Evolutionary conservation across 2,797 vertebrate species (phyloP), one percentile per base, ranked within the genome.

Genomic region (Phoxinus dragarum): DNA sequence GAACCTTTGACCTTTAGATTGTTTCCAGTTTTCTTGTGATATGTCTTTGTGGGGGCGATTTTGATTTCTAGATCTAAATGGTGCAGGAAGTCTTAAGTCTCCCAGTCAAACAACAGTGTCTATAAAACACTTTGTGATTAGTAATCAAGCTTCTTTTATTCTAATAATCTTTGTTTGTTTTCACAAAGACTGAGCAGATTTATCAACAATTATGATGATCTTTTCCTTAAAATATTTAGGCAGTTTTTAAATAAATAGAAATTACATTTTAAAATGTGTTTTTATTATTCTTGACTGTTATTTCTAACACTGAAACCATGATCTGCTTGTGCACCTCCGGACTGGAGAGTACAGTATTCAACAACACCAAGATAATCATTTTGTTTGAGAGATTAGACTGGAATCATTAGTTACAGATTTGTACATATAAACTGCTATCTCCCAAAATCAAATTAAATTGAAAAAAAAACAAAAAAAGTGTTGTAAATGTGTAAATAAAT

Each of bases 21-120:
- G 19, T 88, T 90, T 91, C 89, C 90, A 88, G 61, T 76, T 72
- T 74, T 86, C 78, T 64, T 67, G 38, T 81, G 66, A 85, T 83
- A 49, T 69, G 80, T 88, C 75, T 87, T 81, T 75, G 80, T 66
- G 88, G 74, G 68, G 86, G 89, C 78, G 66, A 66, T 84, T 84
- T 82, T 84, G 27, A 84, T 81, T 88, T 84, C 84, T 80, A 68
- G 56, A 86, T 83, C 80, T 72, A 86, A 56, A 77, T 64, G 64
- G 49, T 59, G 31, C 72, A 36, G 77, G 27, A 73, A 49, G 10
- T 71, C n/a, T 31, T 38, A 59, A 49, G 54, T 12, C 4, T 47
- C 14, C 14, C 47, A 16, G 21, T 42, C 5, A 16, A 34, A 16
- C 59, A 68, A 56, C n/a, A 42, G 17, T 34, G 16, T 66, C 1